phyloP scores from a whole-genome alignment of 1,140 invertebrate species.

The Hesperophylax magnus region DNA sequence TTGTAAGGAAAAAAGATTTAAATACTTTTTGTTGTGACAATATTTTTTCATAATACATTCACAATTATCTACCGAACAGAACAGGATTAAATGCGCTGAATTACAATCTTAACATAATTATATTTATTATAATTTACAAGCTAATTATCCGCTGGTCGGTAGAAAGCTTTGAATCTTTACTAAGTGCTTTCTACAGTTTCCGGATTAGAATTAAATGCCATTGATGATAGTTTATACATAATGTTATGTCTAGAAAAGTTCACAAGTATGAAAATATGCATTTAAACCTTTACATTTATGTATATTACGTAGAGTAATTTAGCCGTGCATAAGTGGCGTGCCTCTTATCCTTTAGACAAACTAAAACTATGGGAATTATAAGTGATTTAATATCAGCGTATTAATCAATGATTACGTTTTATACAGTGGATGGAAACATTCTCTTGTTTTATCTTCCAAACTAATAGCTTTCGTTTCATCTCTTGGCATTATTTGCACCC shows the following conservation, averaged over 20 bases:
- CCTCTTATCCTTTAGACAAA: neutral
- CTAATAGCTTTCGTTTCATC: too few relatives aligned
- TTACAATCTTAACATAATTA: neutral
- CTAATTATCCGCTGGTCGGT: conserved; percentile 26
- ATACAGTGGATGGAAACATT: too few relatives aligned
- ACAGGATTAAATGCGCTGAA: neutral
- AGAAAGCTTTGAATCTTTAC: conserved; percentile 22
- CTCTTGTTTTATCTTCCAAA: too few relatives aligned
- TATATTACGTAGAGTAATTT: neutral
- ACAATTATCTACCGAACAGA: neutral
- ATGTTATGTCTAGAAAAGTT: neutral
- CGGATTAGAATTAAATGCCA: neutral
- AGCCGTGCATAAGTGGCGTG: conserved; percentile 4
- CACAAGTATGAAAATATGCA: conserved; percentile 18
- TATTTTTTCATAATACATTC: conserved; percentile 12
- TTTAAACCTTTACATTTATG: conserved; percentile 12
- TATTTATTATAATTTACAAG: conserved; percentile 7
- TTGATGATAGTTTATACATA: conserved; percentile 21
- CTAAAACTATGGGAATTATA: neutral
- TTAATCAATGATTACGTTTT: too few relatives aligned
- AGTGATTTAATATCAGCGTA: too few relatives aligned
- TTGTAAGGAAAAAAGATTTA: conserved; percentile 26
- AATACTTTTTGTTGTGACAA: conserved; percentile 22
- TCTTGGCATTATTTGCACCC: too few relatives aligned
- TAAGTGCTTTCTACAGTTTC: conserved; percentile 28